Base-by-base conservation (phyloP, 2,888 invertebrate genomes). In the Drosophila infuscata region DNA sequence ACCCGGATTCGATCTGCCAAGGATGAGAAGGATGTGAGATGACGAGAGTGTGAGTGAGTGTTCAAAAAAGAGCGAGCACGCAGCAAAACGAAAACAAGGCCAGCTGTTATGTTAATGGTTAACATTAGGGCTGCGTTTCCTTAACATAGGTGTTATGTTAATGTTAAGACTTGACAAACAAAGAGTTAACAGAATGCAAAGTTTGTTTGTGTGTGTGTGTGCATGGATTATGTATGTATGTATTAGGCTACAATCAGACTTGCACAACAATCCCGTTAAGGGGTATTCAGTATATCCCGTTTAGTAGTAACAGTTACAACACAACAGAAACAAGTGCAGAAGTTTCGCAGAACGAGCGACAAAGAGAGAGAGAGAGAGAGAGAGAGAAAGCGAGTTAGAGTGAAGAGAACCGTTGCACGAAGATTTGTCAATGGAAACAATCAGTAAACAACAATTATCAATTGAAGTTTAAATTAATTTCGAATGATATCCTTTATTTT, bases 1-100 rank as follows among this genome's bases (percentile, higher is more conserved):
- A 93, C 97, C 97, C 90, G 97, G 98, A 94, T 97, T 97, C 88
- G 97, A 97, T 95, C 97, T 97, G 95, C 59, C 46, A 25, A 15
- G 46, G 15, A 15, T 46, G 46, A 46, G 76, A 75, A 65, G 35
- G 41, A 60, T 49, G 43, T 51, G n/a, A 35, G 32, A 25, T 25
- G 20, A 29, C 25, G 33, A 48, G 51, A 53, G n/a, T 29, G 32
- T 32, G 54, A 61, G 41, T 25, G 20, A 30, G 29, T 20, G 43
- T 43, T n/a, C 11, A 17, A 17, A 12, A n/a, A 17, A 9, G 0
- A 17, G 15, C 8, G 3, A 3, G 8, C 11, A 36, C 20, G 51
- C 29, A 29, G 30, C 15, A 53, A 25, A 36, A 41, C 36, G 25
- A 17, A 33, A 29, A 41, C 32, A 30, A 32, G 43, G 52, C 20